A percentile compares a stretch with the other conserved stretches of the same genome.
Conservation (phyloP, 1,140 invertebrate species). For the Hermatobates lingyangjiaoensis region DNA sequence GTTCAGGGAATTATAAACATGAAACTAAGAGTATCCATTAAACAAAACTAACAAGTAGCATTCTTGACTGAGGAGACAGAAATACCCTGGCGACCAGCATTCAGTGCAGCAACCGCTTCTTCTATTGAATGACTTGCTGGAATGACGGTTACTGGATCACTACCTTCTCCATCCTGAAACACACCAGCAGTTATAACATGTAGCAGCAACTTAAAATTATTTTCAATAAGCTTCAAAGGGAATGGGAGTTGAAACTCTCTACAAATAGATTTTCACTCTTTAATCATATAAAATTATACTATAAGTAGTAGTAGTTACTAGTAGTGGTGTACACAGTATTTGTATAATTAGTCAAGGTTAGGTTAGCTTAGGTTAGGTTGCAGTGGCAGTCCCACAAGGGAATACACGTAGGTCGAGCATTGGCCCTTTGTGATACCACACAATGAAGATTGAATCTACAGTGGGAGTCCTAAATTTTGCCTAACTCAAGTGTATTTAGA, state of each 20-base stretch:
- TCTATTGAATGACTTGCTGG: constrained; percentile 18
- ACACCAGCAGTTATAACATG: not conserved
- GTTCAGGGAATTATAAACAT: not conserved
- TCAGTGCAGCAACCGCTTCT: constrained; percentile 16
- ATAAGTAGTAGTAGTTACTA: not conserved
- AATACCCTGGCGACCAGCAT: constrained; percentile 13
- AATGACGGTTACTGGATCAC: constrained; percentile 24
- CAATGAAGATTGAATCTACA: too few relatives aligned
- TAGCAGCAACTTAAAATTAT: constrained; percentile 2
- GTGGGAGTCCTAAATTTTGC: too few relatives aligned
- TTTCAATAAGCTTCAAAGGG: not conserved
- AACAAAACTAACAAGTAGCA: not conserved
- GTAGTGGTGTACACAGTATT: not conserved
- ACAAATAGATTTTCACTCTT: not conserved
- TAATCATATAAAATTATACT: not conserved
- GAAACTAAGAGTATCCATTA: not conserved
- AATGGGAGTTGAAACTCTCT: not conserved
- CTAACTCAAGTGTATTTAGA: too few relatives aligned
- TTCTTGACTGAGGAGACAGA: too few relatives aligned
- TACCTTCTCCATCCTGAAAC: constrained; percentile 23
- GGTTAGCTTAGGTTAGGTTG: too few relatives aligned
- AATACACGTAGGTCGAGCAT: too few relatives aligned
- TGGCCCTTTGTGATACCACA: too few relatives aligned
- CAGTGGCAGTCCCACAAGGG: too few relatives aligned
- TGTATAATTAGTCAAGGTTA: not conserved